Base-by-base conservation (phyloP, 2,797 vertebrate genomes). In the Spinus olivaceus region DNA sequence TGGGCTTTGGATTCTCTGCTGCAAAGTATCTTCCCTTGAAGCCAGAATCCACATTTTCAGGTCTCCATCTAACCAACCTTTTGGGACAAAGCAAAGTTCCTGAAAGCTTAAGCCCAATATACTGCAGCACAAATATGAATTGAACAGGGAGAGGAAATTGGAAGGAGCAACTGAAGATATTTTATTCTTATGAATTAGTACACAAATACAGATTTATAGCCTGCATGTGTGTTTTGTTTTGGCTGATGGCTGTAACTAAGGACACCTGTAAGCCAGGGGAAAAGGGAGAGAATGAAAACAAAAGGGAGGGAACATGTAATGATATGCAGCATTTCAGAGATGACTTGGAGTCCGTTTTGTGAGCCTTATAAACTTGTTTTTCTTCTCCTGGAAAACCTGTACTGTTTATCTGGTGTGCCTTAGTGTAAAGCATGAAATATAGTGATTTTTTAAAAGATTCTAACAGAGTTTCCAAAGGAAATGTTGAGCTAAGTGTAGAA, bases 401-500 rank as follows among this genome's bases (percentile, higher is more conserved):
- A 95, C 94, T 33, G 6, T 96, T 95, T 97, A 90, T 86, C 72
- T 96, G 88, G 78, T 95, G 87, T 86, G 86, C 92, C 92, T 97
- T 87, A 79, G 87, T 69, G 84, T 54, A 66, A 96, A 97, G 66
- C 27, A 95, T 95, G 86, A 96, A 97, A 96, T 96, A 90, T 37
- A 97, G 91, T 74, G 92, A 92, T 94, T 95, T 94, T 96, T 95
- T 37, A 57, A 95, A 95, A 92, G 80, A 96, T 96, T 95, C 69
- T 97, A 97, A 94, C 88, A 86, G 76, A 37, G 6, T 97, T 98
- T 97, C 95, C 95, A 98, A 94, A 42, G 92, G 97, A 98, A 98
- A 98, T 91, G 95, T 97, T 98, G 97, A 98, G 95, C 94, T 97
- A 97, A 97, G 96, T 93, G 97, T 93, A 97, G 96, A 97, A 98